phyloP scores from a whole-genome alignment of 2,888 invertebrate genomes.

The Eupithecia exiguata region DNA sequence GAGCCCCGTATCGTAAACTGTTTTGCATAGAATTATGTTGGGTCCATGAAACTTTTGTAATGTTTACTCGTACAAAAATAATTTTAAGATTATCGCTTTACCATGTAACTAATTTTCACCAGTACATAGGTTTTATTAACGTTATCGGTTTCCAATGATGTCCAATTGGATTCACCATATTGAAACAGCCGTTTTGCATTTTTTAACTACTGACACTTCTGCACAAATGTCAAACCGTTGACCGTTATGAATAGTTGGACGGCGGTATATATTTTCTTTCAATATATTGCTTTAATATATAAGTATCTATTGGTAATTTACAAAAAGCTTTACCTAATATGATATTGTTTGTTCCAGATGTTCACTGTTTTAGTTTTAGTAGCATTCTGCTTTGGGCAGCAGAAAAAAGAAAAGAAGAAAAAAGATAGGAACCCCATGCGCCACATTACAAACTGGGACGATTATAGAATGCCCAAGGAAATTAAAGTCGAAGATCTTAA shows the following conservation, averaged over 20 bases:
- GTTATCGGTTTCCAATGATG: not conserved
- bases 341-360: slow-evolving; percentile 25
- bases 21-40: not conserved
- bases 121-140: not conserved
- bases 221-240: not conserved
- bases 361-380: slow-evolving; percentile 19
- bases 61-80: not conserved
- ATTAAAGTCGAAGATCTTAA: slow-evolving; percentile 37
- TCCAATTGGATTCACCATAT: not conserved
- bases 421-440: slow-evolving; percentile 16
- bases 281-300: not conserved
- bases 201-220: not conserved
- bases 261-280: not conserved
- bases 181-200: not conserved
- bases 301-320: not conserved
- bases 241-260: not conserved
- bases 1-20: not conserved
- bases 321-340: slow-evolving; percentile 10
- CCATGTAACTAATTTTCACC: not conserved
- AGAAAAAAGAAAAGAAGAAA: not conserved
- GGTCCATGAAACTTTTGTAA: not conserved
- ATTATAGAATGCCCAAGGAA: slow-evolving; percentile 45
- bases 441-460: slow-evolving; percentile 48
- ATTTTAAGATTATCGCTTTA: not conserved
- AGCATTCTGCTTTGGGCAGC: slow-evolving; percentile 17